Conservation (phyloP, 2,113 vertebrate species). For the Vombatus ursinus region DNA sequence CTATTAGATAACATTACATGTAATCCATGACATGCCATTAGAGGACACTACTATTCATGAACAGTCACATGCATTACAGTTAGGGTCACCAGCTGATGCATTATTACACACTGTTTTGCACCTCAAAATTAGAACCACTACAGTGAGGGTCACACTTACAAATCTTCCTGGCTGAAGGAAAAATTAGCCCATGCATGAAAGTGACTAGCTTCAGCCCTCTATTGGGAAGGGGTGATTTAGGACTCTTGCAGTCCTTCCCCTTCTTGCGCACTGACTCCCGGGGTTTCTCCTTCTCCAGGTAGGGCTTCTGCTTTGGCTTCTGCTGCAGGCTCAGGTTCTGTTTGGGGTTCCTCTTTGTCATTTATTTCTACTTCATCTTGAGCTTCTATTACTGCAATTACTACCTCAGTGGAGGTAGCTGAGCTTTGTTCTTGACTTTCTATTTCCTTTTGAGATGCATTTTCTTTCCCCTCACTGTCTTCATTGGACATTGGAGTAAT, state of each 20-base stretch:
- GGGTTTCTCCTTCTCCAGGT: slow-evolving; percentile 54
- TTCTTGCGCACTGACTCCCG: slow-evolving; percentile 29
- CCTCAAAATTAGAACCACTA: slow-evolving; percentile 79
- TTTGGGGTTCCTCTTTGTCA: no score
- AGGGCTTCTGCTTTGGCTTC: slow-evolving; percentile 25
- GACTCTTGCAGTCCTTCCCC: slow-evolving; percentile 70
- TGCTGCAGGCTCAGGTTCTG: slow-evolving; percentile 41
- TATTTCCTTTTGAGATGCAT: not conserved
- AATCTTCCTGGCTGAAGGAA: slow-evolving; percentile 79
- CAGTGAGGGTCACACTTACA: slow-evolving; percentile 79
- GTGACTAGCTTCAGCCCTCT: slow-evolving; percentile 63
- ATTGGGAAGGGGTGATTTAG: slow-evolving; percentile 67
- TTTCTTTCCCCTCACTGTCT: slow-evolving; percentile 3
- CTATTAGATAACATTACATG: slow-evolving; percentile 81
- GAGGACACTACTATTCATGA: slow-evolving; percentile 85
- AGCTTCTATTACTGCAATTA: not conserved
- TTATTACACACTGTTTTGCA: slow-evolving; percentile 71
- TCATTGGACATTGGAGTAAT: slow-evolving; percentile 46
- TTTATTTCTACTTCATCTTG: not conserved
- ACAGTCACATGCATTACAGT: slow-evolving; percentile 91
- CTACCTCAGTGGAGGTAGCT: not conserved
- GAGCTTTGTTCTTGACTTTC: not conserved
- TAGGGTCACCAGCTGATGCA: slow-evolving; percentile 79
- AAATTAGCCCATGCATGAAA: slow-evolving; percentile 69
- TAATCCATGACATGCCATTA: slow-evolving; percentile 81